Conservation (phyloP, 2,797 vertebrate species). For the Dendrocincla tyrannina region DNA sequence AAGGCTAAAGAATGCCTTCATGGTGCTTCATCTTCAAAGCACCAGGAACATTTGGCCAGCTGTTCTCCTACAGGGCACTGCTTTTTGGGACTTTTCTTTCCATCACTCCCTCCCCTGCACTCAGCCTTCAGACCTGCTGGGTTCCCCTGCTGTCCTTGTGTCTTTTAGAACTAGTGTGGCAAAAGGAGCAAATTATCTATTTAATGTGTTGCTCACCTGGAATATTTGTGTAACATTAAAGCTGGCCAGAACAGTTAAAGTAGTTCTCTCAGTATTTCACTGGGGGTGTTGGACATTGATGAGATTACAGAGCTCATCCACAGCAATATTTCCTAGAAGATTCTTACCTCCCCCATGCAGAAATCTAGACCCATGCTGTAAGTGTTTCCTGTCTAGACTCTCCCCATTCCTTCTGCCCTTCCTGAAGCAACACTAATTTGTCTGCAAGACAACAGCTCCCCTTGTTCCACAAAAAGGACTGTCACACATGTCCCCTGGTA, state of each 20-base stretch:
- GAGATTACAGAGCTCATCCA: not conserved
- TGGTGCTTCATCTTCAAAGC: not conserved
- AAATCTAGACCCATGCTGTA: slow-evolving; percentile 1
- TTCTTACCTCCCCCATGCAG: not conserved
- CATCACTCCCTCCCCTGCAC: not conserved
- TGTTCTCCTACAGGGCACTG: not conserved
- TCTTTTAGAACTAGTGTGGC: not conserved
- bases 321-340: not conserved
- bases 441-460: not conserved
- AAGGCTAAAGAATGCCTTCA: not conserved
- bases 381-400: slow-evolving; percentile 58
- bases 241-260: not conserved
- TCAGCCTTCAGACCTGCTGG: not conserved
- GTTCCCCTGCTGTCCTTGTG: not conserved
- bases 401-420: not conserved
- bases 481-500: accelerated
- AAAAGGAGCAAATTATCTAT: not conserved
- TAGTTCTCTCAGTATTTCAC: not conserved
- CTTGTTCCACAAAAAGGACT: not conserved
- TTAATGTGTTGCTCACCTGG: not conserved
- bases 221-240: not conserved
- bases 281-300: accelerated
- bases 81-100: not conserved
- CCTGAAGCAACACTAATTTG: not conserved
- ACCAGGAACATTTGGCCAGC: not conserved